Percentiles rank a stretch among this genome's conserved stretches.
Evolutionary conservation across 2,888 invertebrate genomes (phyloP).

Genomic region (Exephanes ischioxanthus): DNA sequence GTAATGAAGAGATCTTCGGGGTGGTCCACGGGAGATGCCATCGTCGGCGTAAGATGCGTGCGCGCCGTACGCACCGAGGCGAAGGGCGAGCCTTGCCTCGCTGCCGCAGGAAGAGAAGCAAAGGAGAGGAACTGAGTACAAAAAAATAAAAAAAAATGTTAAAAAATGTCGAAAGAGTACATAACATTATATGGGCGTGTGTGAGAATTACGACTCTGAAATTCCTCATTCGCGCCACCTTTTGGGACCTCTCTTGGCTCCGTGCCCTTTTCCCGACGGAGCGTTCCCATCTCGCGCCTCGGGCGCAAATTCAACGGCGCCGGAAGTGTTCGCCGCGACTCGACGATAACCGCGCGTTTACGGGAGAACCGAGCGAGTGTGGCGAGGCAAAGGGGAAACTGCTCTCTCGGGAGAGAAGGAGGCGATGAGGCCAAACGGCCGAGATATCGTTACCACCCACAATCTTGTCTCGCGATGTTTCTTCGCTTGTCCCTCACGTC

Average conservation of each 20-base stretch:
- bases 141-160: neutral
- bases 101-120: neutral
- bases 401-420: neutral
- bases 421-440: slow-evolving; percentile 45
- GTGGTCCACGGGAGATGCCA: slow-evolving; percentile 75
- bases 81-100: slow-evolving; percentile 40
- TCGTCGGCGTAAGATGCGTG: slow-evolving; percentile 34
- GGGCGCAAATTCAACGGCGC: slow-evolving; percentile 73
- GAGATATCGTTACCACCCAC: slow-evolving; percentile 72
- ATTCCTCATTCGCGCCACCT: slow-evolving; percentile 65
- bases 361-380: slow-evolving; percentile 23
- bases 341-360: slow-evolving; percentile 65
- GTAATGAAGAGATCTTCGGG: slow-evolving; percentile 78
- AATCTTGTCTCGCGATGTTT: slow-evolving; percentile 66
- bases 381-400: neutral
- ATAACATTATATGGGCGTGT: slow-evolving; percentile 51
- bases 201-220: slow-evolving; percentile 62
- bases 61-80: slow-evolving; percentile 15
- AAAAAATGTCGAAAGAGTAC: slow-evolving; percentile 40
- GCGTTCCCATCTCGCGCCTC: slow-evolving; percentile 6
- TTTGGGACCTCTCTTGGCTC: slow-evolving; percentile 50
- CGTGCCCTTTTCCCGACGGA: neutral
- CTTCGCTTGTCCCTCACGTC: slow-evolving; percentile 61
- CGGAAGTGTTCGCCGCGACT: slow-evolving; percentile 69
- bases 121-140: slow-evolving; percentile 13